Base-by-base conservation (phyloP, 2,888 invertebrate species). In the Cremastinae sp. region DNA sequence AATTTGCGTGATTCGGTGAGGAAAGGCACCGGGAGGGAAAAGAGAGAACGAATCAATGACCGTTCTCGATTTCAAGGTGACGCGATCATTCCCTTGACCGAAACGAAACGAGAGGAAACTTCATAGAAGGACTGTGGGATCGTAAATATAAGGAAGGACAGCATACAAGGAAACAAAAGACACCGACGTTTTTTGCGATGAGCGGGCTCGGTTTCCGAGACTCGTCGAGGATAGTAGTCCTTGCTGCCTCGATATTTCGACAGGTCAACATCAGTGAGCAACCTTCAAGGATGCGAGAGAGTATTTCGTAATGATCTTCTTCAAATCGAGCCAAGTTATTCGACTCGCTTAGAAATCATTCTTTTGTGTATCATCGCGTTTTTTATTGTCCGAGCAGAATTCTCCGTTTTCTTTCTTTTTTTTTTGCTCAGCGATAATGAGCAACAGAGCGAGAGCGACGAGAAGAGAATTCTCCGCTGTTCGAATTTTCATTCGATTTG, bases 21-120 rank as follows among this genome's bases (percentile, higher is more conserved):
- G n/a, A 65, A 14, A 38, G 12, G 20, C 1, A 0, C 9, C 34
- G 28, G 16, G 65, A 47, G 43, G 36, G 53, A 45, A 54, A 7
- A 16, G 22, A 58, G 58, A 20, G 41, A 58, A 72, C 72, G 65
- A 65, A 72, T 65, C 51, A 72, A 64, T 58, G 72, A 43, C 51
- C 56, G 64, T 51, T 77, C 53, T 66, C 20, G 64, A 68, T 41
- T 58, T 70, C 74, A 62, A 59, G 66, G 58, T 61, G 41, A 45
- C 28, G 49, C 51, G 73, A 69, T 74, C 70, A 72, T 73, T 72
- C 74, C 72, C 77, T 73, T 74, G 77, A 62, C 70, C 72, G 58
- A 56, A 66, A 72, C 72, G 74, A 69, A 79, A 78, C 72, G 58
- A 56, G 64, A 72, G 64, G 74, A 69, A 79, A 78, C 75, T 79